These are phyloP conservation scores for Antennarius striatus DNA, from an alignment of 2,113 vertebrate genomes.

Conservation along the genomic window DNA sequence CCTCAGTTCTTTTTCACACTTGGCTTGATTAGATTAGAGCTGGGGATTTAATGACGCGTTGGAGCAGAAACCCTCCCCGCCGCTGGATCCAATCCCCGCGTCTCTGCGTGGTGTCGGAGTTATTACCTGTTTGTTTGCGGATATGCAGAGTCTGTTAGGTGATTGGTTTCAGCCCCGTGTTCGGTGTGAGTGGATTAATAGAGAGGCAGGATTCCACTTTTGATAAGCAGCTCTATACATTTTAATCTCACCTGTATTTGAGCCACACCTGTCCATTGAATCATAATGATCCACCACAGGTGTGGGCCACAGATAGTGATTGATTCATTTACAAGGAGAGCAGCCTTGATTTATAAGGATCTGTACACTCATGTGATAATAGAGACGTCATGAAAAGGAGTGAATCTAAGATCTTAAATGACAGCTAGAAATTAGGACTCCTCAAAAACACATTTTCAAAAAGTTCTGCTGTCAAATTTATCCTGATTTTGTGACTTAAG, in stretches of 20 bases:
- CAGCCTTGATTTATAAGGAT: too few relatives aligned
- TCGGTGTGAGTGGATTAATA: slow-evolving; percentile 70
- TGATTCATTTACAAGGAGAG: too few relatives aligned
- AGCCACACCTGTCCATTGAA: slow-evolving; percentile 52
- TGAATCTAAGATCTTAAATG: too few relatives aligned
- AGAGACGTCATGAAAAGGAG: too few relatives aligned
- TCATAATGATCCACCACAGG: slow-evolving; percentile 25
- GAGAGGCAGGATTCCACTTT: not conserved
- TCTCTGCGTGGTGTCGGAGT: slow-evolving; percentile 67
- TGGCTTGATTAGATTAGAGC: slow-evolving; percentile 82
- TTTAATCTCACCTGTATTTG: slow-evolving; percentile 28
- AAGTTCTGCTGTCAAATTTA: too few relatives aligned
- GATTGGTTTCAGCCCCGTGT: slow-evolving; percentile 65
- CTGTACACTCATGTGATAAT: too few relatives aligned
- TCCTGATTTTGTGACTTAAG: too few relatives aligned
- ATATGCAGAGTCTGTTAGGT: slow-evolving; percentile 70
- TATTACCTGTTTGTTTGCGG: slow-evolving; percentile 71
- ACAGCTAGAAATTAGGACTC: too few relatives aligned
- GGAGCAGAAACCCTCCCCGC: slow-evolving; percentile 40
- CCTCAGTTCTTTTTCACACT: slow-evolving; percentile 79
- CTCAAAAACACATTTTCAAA: too few relatives aligned
- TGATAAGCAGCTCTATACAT: slow-evolving; percentile 54
- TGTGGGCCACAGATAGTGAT: too few relatives aligned
- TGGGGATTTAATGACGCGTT: slow-evolving; percentile 58
- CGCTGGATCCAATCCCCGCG: slow-evolving; percentile 53